Evolutionary conservation across 53 echinoderm and acorn worm species (phyloP), one percentile per base, ranked within the genome.

Genomic region (Apostichopus leukothele): DNA sequence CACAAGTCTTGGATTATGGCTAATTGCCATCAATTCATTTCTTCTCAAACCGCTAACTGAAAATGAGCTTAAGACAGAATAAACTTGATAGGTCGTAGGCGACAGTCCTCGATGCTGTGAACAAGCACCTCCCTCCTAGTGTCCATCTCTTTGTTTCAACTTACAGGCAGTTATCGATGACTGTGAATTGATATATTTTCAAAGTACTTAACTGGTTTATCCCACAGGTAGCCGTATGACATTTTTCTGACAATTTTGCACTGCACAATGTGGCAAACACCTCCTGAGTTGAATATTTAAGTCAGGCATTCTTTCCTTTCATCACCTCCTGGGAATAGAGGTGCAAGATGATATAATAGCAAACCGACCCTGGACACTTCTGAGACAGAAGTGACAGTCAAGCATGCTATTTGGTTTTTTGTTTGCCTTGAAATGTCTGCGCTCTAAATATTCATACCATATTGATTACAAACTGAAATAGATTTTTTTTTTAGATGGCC

Each of bases 311-410:
- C 14, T 71, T 19, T 18, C 71, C 18, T 71, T 71, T 71, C 14
- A 71, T 18, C 81, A 54, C 54, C 81, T 81, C 81, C 12, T 22
- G 55, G 81, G 81, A n/a, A 81, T 54, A 81, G 7, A 39, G 7
- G 59, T 10, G 7, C 5, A 23, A 81, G 55, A 57, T 81, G 19
- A 81, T 39, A 59, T 4, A 22, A 12, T 50, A 54, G 18, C 21
- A 51, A n/a, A 5, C 81, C n/a, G 0, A 57, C 81, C 81, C 81
- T 81, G 81, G 81, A 23, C 39, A 18, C 19, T 22, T 11, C 54
- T 5, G 18, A 52, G 18, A 54, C 12, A 81, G 54, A 81, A 59
- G 81, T 20, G 5, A 81, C 53, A 21, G 59, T 81, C 20, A 81
- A 54, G 81, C 81, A 81, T 23, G 18, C 54, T 21, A 81, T 53